Percentiles rank a stretch among this genome's conserved stretches.
These are phyloP conservation scores for Zaprionus inermis DNA, from an alignment of 1,140 invertebrate genomes.

Conservation along the genomic window DNA sequence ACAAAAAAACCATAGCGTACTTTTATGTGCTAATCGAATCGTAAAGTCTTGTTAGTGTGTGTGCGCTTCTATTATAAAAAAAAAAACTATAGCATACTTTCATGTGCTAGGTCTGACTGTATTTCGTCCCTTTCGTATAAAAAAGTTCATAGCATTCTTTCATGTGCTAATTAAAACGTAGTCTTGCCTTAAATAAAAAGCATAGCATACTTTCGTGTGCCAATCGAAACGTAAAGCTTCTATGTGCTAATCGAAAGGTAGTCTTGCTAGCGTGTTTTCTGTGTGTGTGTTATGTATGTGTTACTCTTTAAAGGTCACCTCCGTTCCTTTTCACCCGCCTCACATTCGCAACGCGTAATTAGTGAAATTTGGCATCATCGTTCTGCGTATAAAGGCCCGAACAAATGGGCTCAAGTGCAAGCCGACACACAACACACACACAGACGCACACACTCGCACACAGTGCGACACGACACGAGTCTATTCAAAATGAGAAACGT, in stretches of 20 bases:
- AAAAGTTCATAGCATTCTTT: too few relatives aligned
- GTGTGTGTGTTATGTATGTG: not conserved
- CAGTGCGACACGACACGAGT: slow-evolving; percentile 17
- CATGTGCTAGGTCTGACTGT: too few relatives aligned
- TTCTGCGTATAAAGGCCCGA: slow-evolving; percentile 40
- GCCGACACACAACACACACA: slow-evolving; percentile 15
- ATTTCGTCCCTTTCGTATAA: too few relatives aligned
- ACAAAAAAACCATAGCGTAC: slow-evolving; percentile 31
- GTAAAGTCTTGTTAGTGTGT: slow-evolving; percentile 22
- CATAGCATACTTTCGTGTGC: too few relatives aligned
- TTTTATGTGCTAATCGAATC: slow-evolving; percentile 43
- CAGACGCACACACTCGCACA: slow-evolving; percentile 1
- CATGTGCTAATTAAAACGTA: too few relatives aligned
- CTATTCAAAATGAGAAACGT: slow-evolving; percentile 61
- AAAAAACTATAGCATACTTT: too few relatives aligned
- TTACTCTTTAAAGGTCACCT: slow-evolving; percentile 53
- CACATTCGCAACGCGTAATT: slow-evolving; percentile 55
- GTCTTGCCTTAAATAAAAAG: too few relatives aligned
- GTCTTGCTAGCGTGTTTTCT: too few relatives aligned
- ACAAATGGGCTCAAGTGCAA: slow-evolving; percentile 60
- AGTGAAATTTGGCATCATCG: slow-evolving; percentile 76
- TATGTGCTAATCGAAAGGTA: too few relatives aligned
- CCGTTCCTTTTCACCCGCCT: too few relatives aligned
- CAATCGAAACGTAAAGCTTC: too few relatives aligned
- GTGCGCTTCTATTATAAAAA: too few relatives aligned